phyloP scores from a whole-genome alignment of 1,140 invertebrate genomes.

The Orius laevigatus region DNA sequence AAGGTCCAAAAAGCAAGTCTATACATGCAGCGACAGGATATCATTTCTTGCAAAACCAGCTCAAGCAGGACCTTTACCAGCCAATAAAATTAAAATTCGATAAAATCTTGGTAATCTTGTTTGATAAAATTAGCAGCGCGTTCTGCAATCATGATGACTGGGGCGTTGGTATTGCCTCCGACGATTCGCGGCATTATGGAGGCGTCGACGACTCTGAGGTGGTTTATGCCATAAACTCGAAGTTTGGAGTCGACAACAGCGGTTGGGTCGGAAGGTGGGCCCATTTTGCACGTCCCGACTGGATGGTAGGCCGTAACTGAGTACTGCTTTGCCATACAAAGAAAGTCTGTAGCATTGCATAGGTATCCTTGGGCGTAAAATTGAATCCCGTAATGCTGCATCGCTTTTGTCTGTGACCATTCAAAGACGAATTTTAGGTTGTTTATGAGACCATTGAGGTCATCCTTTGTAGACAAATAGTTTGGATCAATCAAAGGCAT shows the following conservation, averaged over 20 bases:
- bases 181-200: conserved; percentile 31
- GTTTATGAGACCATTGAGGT: conserved; percentile 46
- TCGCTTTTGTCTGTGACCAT: conserved; percentile 17
- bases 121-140: conserved; percentile 16
- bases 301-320: conserved; percentile 22
- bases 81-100: no score
- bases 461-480: conserved; percentile 49
- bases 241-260: conserved; percentile 39
- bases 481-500: conserved; percentile 66
- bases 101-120: conserved; percentile 3
- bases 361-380: neutral
- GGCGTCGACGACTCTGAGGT: conserved; percentile 36
- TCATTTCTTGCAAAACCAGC: no score
- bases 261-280: conserved; percentile 27
- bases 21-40: no score
- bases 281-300: conserved; percentile 29
- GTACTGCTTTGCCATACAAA: conserved; percentile 7
- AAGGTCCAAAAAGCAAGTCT: no score
- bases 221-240: conserved; percentile 28
- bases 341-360: neutral
- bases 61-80: no score
- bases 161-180: conserved; percentile 31
- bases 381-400: conserved; percentile 16
- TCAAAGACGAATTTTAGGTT: conserved; percentile 6
- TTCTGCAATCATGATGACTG: conserved; percentile 24